Percentiles rank a stretch among this genome's conserved stretches.
Evolutionary conservation across 2,888 invertebrate species (phyloP).

Genomic region (Hoplodrina blanda): DNA sequence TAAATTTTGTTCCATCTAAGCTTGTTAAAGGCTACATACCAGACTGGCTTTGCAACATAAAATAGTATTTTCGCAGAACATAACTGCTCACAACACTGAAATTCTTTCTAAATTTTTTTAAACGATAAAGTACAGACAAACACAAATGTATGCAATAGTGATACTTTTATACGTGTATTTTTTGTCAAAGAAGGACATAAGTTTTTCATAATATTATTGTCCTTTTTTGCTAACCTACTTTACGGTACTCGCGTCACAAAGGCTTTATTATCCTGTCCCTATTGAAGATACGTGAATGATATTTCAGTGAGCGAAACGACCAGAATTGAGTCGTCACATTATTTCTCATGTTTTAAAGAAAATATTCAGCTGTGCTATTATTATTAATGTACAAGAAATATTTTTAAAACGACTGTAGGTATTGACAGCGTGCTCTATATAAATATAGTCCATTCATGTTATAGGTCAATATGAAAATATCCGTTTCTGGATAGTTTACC

Average conservation of each 20-base stretch:
- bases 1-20: slow-evolving; percentile 21
- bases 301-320: slow-evolving; percentile 32
- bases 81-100: slow-evolving; percentile 12
- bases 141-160: slow-evolving; percentile 20
- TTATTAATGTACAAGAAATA: not conserved
- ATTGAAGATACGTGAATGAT: slow-evolving; percentile 35
- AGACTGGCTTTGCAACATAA: slow-evolving; percentile 16
- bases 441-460: no score
- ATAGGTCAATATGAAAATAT: no score
- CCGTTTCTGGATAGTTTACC: no score
- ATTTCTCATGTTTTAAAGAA: slow-evolving; percentile 18
- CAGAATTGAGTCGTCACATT: slow-evolving; percentile 35
- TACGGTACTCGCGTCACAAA: slow-evolving; percentile 39
- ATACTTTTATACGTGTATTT: slow-evolving; percentile 15
- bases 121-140: slow-evolving; percentile 19
- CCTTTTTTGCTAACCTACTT: slow-evolving; percentile 53
- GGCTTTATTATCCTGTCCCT: slow-evolving; percentile 41
- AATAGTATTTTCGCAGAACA: slow-evolving; percentile 29
- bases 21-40: slow-evolving; percentile 23
- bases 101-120: slow-evolving; percentile 31
- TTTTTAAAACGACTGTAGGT: not conserved
- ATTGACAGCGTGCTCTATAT: no score
- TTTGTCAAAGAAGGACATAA: slow-evolving; percentile 35
- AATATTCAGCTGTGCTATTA: not conserved
- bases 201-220: slow-evolving; percentile 48